Conservation (phyloP, 2,888 invertebrate genomes). For the Cylindroiulus punctatus region DNA sequence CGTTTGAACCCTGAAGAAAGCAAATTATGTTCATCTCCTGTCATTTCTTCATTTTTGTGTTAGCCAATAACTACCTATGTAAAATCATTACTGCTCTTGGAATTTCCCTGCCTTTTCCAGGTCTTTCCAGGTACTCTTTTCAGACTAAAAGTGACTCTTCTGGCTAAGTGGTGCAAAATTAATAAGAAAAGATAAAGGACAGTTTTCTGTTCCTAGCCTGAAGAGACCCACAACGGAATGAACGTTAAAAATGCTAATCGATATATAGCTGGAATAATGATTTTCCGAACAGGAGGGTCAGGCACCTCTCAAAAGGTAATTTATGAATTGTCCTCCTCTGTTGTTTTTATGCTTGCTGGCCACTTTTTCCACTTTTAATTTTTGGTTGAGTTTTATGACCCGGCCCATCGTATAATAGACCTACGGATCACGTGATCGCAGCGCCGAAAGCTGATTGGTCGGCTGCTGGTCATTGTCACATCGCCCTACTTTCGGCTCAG, state of each 20-base stretch:
- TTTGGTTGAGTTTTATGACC: constrained; percentile 32
- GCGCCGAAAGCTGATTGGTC: neutral
- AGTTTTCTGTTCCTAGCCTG: too few relatives aligned
- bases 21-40: too few relatives aligned
- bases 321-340: constrained; percentile 21
- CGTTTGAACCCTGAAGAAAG: too few relatives aligned
- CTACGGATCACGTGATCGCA: neutral
- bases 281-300: neutral
- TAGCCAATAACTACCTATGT: too few relatives aligned
- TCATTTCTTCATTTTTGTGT: too few relatives aligned
- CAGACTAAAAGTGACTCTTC: too few relatives aligned
- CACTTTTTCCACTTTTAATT: constrained; percentile 32
- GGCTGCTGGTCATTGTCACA: constrained; percentile 52
- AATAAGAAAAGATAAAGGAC: too few relatives aligned
- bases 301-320: constrained; percentile 21
- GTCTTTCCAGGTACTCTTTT: too few relatives aligned
- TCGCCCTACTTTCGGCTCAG: constrained; percentile 50
- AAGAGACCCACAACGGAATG: neutral
- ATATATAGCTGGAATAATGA: neutral
- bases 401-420: neutral
- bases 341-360: neutral
- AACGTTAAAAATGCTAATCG: constrained; percentile 17
- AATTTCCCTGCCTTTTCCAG: too few relatives aligned
- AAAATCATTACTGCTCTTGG: too few relatives aligned
- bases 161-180: too few relatives aligned